These are phyloP conservation scores for Amphipyra tragopoginis DNA, from an alignment of 2,888 invertebrate genomes.

Conservation along the genomic window DNA sequence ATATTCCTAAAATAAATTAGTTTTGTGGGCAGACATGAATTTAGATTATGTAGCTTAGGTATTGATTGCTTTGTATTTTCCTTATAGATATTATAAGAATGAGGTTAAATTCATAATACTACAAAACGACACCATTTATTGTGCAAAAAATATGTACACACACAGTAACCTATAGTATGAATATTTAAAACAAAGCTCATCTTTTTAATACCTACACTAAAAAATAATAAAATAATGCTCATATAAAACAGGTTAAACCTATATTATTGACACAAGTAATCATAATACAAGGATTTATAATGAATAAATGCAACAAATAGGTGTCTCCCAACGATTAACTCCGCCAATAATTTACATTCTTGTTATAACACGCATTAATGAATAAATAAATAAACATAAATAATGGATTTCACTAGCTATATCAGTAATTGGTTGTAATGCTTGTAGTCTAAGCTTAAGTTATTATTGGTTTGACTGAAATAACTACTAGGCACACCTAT, in stretches of 20 bases:
- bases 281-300: slow-evolving; percentile 24
- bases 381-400: slow-evolving; percentile 19
- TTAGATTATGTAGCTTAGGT: too few species aligned
- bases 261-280: slow-evolving; percentile 12
- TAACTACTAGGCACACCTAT: neutral
- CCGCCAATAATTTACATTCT: slow-evolving; percentile 19
- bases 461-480: slow-evolving; percentile 18
- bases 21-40: too few species aligned
- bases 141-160: too few species aligned
- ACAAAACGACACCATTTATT: too few species aligned
- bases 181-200: neutral
- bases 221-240: slow-evolving; percentile 11
- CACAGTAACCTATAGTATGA: too few species aligned
- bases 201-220: neutral
- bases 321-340: slow-evolving; percentile 8
- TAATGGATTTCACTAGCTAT: slow-evolving; percentile 14
- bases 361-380: slow-evolving; percentile 23
- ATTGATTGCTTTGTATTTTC: too few species aligned
- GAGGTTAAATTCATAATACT: too few species aligned
- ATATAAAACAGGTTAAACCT: slow-evolving; percentile 8
- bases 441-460: slow-evolving; percentile 18
- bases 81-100: too few species aligned
- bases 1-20: too few species aligned
- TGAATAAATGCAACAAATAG: slow-evolving; percentile 9
- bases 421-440: slow-evolving; percentile 32